Evolutionary conservation across 2,113 vertebrate species (phyloP), one percentile per base, ranked within the genome.

Genomic region (Hoplias malabaricus): DNA sequence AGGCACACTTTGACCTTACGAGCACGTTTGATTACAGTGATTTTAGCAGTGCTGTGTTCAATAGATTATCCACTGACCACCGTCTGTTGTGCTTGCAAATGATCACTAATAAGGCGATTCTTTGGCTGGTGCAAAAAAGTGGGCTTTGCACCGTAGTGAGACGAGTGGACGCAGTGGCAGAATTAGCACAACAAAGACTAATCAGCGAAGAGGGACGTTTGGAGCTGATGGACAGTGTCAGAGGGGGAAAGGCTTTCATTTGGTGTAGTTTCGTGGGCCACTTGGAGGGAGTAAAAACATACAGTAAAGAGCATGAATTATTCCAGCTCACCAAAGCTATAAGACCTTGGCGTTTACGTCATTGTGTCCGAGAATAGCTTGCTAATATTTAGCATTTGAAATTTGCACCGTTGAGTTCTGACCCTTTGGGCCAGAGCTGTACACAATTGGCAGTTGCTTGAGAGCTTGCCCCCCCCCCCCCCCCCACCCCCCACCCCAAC

Each of bases 141-240:
- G 70, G 75, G 59, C n/a, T 78, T 78, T 78, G 29, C 34, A 53
- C 48, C 10, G 6, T 21, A 53, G 48, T 53, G n/a, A 53, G 56
- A 61, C 14, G 27, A 50, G 57, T 50, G n/a, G 29, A 63, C n/a
- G n/a, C n/a, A n/a, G 54, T 38, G 56, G 43, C 71, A 50, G 38
- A 31, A 78, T 78, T 78, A 78, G 43, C 67, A 71, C 68, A 70
- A 78, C 76, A 78, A 78, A 70, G 43, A 50, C 76, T 53, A 78
- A 78, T 78, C 76, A 78, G 54, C 31, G 67, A 21, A 62, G 36
- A 70, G 61, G 69, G 36, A 48, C 19, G 16, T 36, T 69, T 8
- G n/a, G 59, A 36, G 66, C 46, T 31, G 43, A 56, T 36, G 59
- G 75, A 77, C 33, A 46, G n/a, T 31, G 25, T 77, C 36, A 46